These are phyloP conservation scores for Melieria omissa DNA, from an alignment of 2,888 invertebrate species.

Conservation along the genomic window DNA sequence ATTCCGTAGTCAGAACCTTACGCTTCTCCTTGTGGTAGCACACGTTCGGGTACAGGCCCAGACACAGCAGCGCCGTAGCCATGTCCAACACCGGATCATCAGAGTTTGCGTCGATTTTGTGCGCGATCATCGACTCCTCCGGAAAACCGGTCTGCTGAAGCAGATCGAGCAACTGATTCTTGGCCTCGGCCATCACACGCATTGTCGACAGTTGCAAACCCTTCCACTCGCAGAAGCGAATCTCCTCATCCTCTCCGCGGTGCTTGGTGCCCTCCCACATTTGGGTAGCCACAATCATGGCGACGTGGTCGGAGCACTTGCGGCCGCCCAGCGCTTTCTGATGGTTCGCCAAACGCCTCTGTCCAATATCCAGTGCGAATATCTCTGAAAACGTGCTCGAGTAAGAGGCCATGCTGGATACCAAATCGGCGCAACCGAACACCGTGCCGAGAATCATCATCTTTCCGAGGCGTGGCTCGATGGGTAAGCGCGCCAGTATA, in stretches of 20 bases:
- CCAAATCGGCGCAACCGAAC: constrained; percentile 88
- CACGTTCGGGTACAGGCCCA: constrained; percentile 97
- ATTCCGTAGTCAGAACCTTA: constrained; percentile 94
- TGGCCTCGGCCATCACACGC: constrained; percentile 92
- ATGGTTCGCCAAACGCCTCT: constrained; percentile 81
- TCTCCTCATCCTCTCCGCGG: constrained; percentile 80
- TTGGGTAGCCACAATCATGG: constrained; percentile 92
- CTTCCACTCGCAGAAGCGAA: constrained; percentile 90
- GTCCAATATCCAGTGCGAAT: constrained; percentile 82
- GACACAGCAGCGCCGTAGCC: constrained; percentile 84
- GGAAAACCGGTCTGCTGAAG: constrained; percentile 86
- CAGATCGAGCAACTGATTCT: constrained; percentile 76
- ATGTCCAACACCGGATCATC: constrained; percentile 85
- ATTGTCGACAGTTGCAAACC: constrained; percentile 90
- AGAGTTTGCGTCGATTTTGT: constrained; percentile 79
- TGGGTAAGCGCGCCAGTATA: constrained; percentile 92
- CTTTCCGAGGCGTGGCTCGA: constrained; percentile 96
- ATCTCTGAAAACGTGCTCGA: constrained; percentile 96
- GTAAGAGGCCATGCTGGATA: constrained; percentile 94
- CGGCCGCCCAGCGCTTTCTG: constrained; percentile 89
- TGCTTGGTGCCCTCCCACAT: constrained; percentile 78
- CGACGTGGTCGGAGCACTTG: constrained; percentile 93
- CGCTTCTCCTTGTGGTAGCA: constrained; percentile 95
- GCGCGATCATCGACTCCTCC: constrained; percentile 83
- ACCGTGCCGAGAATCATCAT: constrained; percentile 96